Conservation (phyloP, 2,113 vertebrate genomes). For the Macaca nemestrina region DNA sequence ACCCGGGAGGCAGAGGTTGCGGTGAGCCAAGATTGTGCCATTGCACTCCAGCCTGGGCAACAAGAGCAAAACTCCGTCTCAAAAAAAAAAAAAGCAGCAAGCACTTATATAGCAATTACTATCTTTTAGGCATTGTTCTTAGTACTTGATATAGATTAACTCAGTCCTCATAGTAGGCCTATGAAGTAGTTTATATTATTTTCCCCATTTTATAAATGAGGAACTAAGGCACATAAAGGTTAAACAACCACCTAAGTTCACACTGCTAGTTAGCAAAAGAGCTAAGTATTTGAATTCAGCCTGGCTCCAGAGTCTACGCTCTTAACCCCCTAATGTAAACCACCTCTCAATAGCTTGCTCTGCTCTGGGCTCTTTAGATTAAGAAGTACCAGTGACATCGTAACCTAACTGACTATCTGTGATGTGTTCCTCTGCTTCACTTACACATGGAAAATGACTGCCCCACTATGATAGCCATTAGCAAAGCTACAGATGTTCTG, state of each 20-base stretch:
- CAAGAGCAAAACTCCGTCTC: no score
- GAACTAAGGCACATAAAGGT: constrained; percentile 28
- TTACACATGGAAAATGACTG: background rate
- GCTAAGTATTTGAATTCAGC: constrained; percentile 18
- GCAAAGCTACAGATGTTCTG: constrained; percentile 2
- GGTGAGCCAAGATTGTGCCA: no score
- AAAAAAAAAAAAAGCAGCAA: background rate
- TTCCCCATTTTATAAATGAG: constrained; percentile 51
- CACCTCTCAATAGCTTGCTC: background rate
- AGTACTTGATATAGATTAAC: constrained; percentile 13
- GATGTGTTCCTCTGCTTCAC: constrained; percentile 32
- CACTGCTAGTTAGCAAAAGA: constrained; percentile 16
- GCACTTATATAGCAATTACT: background rate
- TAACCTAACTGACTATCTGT: background rate
- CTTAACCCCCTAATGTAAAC: constrained; percentile 34
- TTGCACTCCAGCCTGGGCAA: no score
- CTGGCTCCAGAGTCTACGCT: background rate
- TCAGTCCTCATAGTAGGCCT: constrained; percentile 44
- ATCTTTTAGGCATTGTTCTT: constrained; percentile 28
- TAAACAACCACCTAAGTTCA: background rate
- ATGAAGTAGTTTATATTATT: constrained; percentile 34
- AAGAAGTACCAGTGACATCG: constrained; percentile 1
- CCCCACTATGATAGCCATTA: background rate
- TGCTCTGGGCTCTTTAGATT: constrained; percentile 28
- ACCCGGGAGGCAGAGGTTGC: no score